phyloP scores from a whole-genome alignment of 2,888 invertebrate species.

The Cheiracanthium punctorium region DNA sequence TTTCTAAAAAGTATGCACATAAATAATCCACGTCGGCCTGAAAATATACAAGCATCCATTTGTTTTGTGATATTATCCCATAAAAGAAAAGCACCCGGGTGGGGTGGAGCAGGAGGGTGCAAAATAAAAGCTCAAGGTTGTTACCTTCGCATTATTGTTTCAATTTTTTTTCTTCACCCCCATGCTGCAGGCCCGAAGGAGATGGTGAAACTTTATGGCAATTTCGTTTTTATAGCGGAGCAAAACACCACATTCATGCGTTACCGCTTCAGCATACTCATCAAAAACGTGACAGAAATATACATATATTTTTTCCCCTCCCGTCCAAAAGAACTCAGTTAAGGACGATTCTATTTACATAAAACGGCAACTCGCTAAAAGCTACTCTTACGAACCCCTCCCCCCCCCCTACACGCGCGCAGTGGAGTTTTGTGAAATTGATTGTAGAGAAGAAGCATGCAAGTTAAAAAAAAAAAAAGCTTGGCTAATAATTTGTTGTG shows the following conservation, averaged over 20 bases:
- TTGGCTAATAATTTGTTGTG: too few relatives aligned
- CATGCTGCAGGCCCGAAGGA: neutral
- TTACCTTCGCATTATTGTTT: slow-evolving; percentile 20
- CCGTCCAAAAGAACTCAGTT: neutral
- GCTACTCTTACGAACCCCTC: too few relatives aligned
- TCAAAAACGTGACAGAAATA: slow-evolving; percentile 27
- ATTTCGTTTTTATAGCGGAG: neutral
- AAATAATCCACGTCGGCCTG: slow-evolving; percentile 25
- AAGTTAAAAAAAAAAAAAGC: too few relatives aligned
- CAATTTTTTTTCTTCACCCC: slow-evolving; percentile 21
- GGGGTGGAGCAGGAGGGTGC: neutral
- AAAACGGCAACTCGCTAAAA: too few relatives aligned
- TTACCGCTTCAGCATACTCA: neutral
- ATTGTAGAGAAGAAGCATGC: too few relatives aligned
- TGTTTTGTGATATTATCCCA: slow-evolving; percentile 36
- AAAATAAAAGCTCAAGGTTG: slow-evolving; percentile 14
- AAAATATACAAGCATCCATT: slow-evolving; percentile 23
- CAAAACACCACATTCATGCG: slow-evolving; percentile 4
- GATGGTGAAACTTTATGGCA: slow-evolving; percentile 17
- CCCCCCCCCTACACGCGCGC: too few relatives aligned
- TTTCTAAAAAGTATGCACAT: slow-evolving; percentile 51
- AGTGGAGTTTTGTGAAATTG: too few relatives aligned
- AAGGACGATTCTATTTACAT: slow-evolving; percentile 3
- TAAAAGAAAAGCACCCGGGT: neutral
- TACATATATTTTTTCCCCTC: too few relatives aligned